Conservation (phyloP, 2,113 vertebrate genomes). For the Chiloscyllium plagiosum region DNA sequence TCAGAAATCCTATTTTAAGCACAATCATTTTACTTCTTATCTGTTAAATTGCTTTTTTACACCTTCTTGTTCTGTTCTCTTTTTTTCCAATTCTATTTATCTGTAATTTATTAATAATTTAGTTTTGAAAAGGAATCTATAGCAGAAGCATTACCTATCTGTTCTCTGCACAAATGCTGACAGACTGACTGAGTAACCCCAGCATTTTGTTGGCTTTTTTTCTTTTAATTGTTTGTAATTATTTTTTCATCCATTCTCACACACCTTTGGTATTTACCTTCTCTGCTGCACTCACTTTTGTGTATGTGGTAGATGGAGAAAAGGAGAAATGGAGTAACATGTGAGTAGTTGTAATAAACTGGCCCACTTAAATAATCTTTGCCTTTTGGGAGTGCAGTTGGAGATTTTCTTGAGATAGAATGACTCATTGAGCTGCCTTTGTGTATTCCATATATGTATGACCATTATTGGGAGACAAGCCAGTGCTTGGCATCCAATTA, state of each 20-base stretch:
- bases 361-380: not conserved
- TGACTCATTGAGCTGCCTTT: not conserved
- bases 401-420: not conserved
- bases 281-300: not conserved
- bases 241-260: not conserved
- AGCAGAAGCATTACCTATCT: not conserved
- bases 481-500: not conserved
- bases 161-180: not conserved
- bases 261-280: not conserved
- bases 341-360: not conserved
- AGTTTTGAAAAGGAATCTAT: not conserved
- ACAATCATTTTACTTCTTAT: not conserved
- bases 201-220: not conserved
- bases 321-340: not conserved
- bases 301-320: not conserved
- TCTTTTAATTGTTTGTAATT: not conserved
- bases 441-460: not conserved
- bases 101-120: not conserved
- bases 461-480: not conserved
- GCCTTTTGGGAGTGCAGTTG: not conserved
- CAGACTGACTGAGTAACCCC: not conserved
- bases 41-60: not conserved
- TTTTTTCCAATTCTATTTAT: not conserved
- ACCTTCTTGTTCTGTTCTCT: too few relatives aligned
- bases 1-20: not conserved